phyloP scores from a whole-genome alignment of 2,888 invertebrate species.

The Tipula lateralis region DNA sequence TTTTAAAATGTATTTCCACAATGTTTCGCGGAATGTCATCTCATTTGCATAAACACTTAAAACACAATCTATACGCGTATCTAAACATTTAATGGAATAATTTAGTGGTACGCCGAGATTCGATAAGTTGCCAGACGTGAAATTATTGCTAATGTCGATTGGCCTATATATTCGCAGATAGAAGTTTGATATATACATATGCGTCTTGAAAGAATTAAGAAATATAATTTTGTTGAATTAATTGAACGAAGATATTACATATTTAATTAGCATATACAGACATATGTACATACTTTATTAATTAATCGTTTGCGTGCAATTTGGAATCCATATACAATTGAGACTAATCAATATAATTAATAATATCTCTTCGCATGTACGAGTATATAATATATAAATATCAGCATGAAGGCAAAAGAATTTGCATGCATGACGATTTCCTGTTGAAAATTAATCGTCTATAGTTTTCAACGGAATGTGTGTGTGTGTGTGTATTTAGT shows the following conservation, averaged over 20 bases:
- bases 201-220: not conserved
- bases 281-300: not conserved
- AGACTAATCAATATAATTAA: not conserved
- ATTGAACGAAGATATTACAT: not conserved
- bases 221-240: not conserved
- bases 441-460: not conserved
- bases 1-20: not conserved
- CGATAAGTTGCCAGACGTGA: not conserved
- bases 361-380: not conserved
- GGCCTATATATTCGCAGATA: not conserved
- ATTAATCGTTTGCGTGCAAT: not conserved
- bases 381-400: not conserved
- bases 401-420: not conserved
- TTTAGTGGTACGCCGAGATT: not conserved
- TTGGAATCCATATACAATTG: not conserved
- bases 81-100: not conserved
- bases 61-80: not conserved
- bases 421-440: not conserved
- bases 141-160: not conserved
- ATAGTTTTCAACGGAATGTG: not conserved
- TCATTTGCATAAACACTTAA: not conserved
- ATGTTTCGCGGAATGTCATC: not conserved
- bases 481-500: not conserved
- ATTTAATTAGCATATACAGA: not conserved
- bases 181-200: not conserved